phyloP scores from a whole-genome alignment of 1,140 invertebrate species.

The Pantala flavescens region DNA sequence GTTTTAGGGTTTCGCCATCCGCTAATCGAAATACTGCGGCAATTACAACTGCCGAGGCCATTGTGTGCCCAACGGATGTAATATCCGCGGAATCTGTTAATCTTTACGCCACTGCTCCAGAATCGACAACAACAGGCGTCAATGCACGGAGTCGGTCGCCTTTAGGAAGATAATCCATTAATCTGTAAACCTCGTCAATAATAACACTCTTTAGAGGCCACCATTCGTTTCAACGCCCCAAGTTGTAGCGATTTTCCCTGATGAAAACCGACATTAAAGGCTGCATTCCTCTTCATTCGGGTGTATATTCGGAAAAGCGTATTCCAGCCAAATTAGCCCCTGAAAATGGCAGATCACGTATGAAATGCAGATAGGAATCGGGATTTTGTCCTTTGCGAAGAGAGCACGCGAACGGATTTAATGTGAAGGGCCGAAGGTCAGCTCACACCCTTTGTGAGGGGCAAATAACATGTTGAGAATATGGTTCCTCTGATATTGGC shows the following conservation, averaged over 20 bases:
- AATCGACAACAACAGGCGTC: no score
- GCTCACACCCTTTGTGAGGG: no score
- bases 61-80: no score
- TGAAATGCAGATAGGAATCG: neutral
- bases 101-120: no score
- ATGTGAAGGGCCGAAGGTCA: neutral
- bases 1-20: no score
- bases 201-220: neutral
- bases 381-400: neutral
- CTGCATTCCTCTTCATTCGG: neutral
- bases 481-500: no score
- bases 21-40: no score
- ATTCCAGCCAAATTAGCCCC: neutral
- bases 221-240: neutral
- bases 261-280: neutral
- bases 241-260: neutral
- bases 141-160: neutral
- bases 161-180: constrained; percentile 4
- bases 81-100: no score
- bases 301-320: neutral
- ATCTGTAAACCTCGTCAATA: neutral
- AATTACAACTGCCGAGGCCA: no score
- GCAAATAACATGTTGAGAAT: no score
- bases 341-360: neutral
- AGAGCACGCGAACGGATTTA: neutral